Conservation (phyloP, 2,113 vertebrate genomes). For the Salminus brasiliensis region DNA sequence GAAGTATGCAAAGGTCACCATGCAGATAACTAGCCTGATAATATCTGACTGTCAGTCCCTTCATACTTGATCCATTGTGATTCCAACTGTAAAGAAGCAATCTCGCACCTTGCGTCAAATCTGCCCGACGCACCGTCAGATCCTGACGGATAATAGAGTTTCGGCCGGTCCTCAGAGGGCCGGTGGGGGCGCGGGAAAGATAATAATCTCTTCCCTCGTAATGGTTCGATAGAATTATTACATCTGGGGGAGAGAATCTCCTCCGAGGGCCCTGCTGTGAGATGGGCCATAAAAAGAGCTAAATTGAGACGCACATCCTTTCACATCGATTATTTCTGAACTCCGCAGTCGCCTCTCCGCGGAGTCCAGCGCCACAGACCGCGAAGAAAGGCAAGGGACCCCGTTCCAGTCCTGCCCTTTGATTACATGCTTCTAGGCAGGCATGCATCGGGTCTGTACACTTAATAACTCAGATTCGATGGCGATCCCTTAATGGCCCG, state of each 20-base stretch:
- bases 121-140: background rate
- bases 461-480: constrained; percentile 12
- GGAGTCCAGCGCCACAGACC: background rate
- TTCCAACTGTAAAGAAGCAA: background rate
- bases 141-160: constrained; percentile 4
- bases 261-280: constrained; percentile 12
- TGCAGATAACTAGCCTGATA: background rate
- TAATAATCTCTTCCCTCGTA: constrained; percentile 20
- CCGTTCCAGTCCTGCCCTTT: background rate
- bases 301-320: constrained; percentile 26
- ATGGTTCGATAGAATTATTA: constrained; percentile 31
- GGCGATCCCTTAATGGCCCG: constrained; percentile 23
- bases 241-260: background rate
- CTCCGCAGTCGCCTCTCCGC: background rate
- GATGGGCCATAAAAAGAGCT: constrained; percentile 6
- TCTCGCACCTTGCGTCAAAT: constrained; percentile 1
- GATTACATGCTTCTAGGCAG: constrained; percentile 6
- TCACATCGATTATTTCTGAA: constrained; percentile 36
- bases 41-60: background rate
- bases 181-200: no score
- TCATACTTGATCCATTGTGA: background rate
- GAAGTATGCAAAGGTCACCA: constrained; percentile 5
- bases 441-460: constrained; percentile 11
- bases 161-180: background rate
- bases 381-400: background rate